Evolutionary conservation across 1,140 invertebrate species (phyloP), one percentile per base, ranked within the genome.

Genomic region (Apis florea): DNA sequence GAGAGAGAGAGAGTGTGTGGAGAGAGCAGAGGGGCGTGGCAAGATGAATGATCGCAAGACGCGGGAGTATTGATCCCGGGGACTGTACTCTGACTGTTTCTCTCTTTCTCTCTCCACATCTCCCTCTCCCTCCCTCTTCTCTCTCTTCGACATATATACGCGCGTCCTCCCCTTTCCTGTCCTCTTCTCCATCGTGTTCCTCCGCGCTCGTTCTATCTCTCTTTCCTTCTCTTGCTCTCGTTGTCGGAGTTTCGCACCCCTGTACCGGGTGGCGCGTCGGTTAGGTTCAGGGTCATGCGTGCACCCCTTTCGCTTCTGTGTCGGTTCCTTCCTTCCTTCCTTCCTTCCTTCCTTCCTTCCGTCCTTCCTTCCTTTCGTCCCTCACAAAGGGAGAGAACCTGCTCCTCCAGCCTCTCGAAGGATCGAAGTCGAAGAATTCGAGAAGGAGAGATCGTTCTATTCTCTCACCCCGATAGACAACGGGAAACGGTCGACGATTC

Each of bases 1-100:
- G 82, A 83, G 83, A 89, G 78, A 88, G 40, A 53, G 83, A 75
- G 87, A 83, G 72, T 73, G 86, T 84, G 89, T 88, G 89, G 87
- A 90, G 89, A 90, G 90, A 92, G 89, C 90, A 92, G 91, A 93
- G 92, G 93, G 93, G 93, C 93, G 93, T 94, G 93, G 93, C 93
- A 93, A 93, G 93, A 94, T 94, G 93, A 94, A 94, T 94, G 93
- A 94, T 94, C 92, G 92, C 93, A 94, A 94, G 93, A 94, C 93
- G 93, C 93, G 91, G 90, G 92, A 93, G 93, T 94, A 94, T 94
- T 94, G 93, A 94, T 94, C 93, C 92, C 90, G 85, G 83, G 88
- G 89, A 86, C 88, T 90, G 83, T 90, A 83, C 87, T 91, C 88
- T 89, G 76, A 74, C 85, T 80, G 71, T 82, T 78, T 86, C 84